A percentile compares a stretch with the other conserved stretches of the same genome.
Conservation (phyloP, 2,797 vertebrate species). For the Bradypodion ventrale region DNA sequence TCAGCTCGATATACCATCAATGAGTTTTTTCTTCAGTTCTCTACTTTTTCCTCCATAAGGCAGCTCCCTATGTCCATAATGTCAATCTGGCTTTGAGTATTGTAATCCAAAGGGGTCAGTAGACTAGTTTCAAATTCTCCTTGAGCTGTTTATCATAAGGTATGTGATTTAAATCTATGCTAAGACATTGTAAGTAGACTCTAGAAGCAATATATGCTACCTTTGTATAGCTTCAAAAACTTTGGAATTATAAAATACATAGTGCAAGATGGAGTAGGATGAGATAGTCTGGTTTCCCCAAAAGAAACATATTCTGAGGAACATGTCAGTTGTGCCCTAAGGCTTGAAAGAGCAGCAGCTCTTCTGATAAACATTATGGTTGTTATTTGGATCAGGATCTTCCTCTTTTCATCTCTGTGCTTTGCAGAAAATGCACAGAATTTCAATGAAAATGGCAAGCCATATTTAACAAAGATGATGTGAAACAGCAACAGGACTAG, state of each 20-base stretch:
- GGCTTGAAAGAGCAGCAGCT: not conserved
- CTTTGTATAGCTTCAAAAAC: not conserved
- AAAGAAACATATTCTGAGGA: not conserved
- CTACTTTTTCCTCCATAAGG: too few species aligned
- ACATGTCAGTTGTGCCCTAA: not conserved
- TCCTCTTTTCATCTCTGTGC: constrained; percentile 7
- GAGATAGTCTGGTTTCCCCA: not conserved
- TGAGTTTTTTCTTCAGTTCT: too few species aligned
- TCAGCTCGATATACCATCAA: too few species aligned
- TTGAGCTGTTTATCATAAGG: not conserved
- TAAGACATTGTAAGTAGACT: not conserved
- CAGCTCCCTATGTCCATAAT: not conserved
- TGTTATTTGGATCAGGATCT: constrained; percentile 21
- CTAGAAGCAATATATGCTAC: not conserved
- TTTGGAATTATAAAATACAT: not conserved
- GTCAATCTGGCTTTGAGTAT: not conserved
- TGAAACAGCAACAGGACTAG: not conserved
- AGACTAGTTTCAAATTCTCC: not conserved
- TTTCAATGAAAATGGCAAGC: constrained; percentile 2
- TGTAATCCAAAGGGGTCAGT: not conserved
- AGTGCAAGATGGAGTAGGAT: not conserved
- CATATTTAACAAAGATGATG: not conserved
- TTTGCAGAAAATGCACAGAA: constrained; percentile 17
- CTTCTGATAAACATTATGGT: constrained; percentile 29
- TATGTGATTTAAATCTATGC: not conserved